Percentiles rank a stretch among this genome's conserved stretches.
Conservation (phyloP, 2,797 vertebrate genomes). For the Manis crassicaudata region DNA sequence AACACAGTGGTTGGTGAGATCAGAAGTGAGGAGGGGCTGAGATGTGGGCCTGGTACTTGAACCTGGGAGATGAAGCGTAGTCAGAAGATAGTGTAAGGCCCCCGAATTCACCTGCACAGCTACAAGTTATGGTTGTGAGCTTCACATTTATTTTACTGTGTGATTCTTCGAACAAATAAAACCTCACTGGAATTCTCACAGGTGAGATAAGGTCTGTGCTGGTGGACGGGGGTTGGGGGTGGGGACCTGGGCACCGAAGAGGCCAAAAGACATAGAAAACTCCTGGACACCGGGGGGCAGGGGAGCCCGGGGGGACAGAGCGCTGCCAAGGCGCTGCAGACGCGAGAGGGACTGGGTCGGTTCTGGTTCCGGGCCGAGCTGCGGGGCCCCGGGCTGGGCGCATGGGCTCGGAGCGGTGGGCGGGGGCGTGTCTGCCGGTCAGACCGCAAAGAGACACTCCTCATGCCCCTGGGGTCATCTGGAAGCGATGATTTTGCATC, state of each 20-base stretch:
- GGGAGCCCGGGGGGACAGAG: not conserved
- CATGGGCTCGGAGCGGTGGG: not conserved
- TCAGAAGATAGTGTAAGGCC: not conserved
- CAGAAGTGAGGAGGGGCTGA: not conserved
- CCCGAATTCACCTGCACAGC: no score
- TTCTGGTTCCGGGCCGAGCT: not conserved
- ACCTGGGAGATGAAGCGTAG: not conserved
- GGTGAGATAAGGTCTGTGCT: not conserved
- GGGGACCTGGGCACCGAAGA: no score
- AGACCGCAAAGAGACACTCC: no score
- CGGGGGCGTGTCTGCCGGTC: not conserved
- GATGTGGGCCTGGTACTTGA: not conserved
- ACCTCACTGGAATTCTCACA: not conserved
- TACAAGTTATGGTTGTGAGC: not conserved
- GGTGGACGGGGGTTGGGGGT: not conserved
- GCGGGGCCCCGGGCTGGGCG: not conserved
- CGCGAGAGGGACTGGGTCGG: not conserved
- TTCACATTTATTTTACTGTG: not conserved
- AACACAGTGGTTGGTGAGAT: not conserved
- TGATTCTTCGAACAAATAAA: not conserved
- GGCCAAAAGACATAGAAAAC: not conserved
- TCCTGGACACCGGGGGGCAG: not conserved
- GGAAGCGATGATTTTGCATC: not conserved
- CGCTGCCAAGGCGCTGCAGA: no score
- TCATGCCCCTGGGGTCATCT: not conserved